phyloP scores from a whole-genome alignment of 2,888 invertebrate species.

The Altica lythri region DNA sequence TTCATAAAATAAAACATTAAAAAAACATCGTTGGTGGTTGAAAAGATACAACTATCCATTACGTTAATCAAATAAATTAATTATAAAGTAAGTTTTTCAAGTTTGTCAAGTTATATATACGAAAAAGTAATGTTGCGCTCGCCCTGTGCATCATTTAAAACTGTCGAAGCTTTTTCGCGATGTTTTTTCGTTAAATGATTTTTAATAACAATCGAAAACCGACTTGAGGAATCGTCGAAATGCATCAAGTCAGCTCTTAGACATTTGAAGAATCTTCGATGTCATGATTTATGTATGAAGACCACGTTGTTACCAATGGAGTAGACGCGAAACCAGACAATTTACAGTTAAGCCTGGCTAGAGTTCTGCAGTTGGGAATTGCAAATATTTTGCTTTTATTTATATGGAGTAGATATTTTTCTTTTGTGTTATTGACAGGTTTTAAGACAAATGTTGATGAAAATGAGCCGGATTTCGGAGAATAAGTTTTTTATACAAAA shows the following conservation, averaged over 20 bases:
- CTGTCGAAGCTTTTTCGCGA: no score
- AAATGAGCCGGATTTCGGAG: neutral
- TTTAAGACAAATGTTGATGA: neutral
- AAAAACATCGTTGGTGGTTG: no score
- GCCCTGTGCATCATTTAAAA: no score
- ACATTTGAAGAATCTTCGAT: conserved; percentile 37
- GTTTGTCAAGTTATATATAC: no score
- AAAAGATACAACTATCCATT: no score
- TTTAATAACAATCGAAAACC: conserved; percentile 26
- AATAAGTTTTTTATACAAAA: no score
- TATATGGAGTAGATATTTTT: conserved; percentile 25
- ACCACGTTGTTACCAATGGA: conserved; percentile 43
- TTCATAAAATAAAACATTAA: no score
- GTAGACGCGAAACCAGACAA: conserved; percentile 50
- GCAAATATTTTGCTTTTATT: conserved; percentile 41
- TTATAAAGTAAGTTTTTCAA: no score
- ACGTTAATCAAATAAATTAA: no score
- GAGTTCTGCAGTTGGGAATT: conserved; percentile 34
- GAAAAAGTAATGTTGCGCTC: no score
- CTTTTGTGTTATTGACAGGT: neutral
- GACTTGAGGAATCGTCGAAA: conserved; percentile 21
- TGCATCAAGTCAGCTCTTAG: conserved; percentile 28
- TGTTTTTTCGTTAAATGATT: conserved; percentile 17
- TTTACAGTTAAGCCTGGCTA: conserved; percentile 44
- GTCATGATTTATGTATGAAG: conserved; percentile 49